Conservation (phyloP, 2,888 invertebrate genomes). For the Rhaphigaster nebulosa region DNA sequence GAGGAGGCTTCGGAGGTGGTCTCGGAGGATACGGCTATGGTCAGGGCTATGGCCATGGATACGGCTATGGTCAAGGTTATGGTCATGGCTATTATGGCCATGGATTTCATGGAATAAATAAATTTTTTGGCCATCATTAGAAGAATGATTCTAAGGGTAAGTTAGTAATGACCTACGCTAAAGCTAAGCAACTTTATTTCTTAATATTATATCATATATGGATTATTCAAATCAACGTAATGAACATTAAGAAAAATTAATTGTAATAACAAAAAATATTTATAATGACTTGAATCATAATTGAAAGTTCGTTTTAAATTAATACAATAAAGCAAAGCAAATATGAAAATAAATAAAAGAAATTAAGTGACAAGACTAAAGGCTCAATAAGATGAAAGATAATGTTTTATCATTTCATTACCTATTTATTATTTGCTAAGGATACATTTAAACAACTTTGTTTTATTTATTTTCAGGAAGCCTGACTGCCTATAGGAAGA, state of each 20-base stretch:
- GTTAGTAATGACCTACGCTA: neutral
- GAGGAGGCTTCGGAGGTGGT: conserved; percentile 3
- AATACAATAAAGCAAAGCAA: neutral
- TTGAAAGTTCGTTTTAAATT: too few species aligned
- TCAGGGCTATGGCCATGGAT: neutral
- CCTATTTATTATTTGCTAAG: neutral
- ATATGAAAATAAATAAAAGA: too few species aligned
- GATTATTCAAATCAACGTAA: neutral
- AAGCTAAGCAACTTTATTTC: neutral
- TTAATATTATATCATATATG: neutral
- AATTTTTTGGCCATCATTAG: neutral
- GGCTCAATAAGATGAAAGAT: neutral
- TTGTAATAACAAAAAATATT: neutral
- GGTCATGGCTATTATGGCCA: conserved; percentile 38
- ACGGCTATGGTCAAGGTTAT: neutral
- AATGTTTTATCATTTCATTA: neutral
- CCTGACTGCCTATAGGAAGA: neutral
- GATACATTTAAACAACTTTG: neutral
- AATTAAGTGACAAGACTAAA: too few species aligned
- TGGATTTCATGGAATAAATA: neutral
- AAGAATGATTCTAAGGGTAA: neutral
- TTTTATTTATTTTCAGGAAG: neutral
- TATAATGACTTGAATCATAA: too few species aligned
- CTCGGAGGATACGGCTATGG: conserved; percentile 34
- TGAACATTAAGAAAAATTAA: neutral